Base-by-base conservation (phyloP, 2,797 vertebrate genomes). In the Galaxias olidus region DNA sequence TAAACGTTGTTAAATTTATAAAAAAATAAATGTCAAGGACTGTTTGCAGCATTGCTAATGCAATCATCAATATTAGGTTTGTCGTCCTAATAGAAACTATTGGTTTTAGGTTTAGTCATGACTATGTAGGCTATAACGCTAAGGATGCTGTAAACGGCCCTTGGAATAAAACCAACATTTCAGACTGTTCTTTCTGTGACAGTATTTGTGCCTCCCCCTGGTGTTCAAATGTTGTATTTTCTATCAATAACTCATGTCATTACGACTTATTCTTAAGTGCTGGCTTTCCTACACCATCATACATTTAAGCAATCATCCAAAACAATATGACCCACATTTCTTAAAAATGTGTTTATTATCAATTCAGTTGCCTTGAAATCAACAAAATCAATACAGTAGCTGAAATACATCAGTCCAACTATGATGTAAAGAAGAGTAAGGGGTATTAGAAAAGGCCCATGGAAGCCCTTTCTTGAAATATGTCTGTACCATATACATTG, bases 321-420 rank as follows among this genome's bases (percentile, higher is more conserved):
- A 69, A 41, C 61, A n/a, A 59, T 40, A 62, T 4, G 0, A 52
- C 5, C 10, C 20, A 48, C 4, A 53, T 79, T 9, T 90, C 76
- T 83, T 84, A 89, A 87, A 83, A 92, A 92, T 83, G 59, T 20
- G 62, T 91, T 92, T 92, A 92, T 91, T 92, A 85, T 85, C 76
- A 66, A 81, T 85, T 70, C 78, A 68, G 72, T 61, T 53, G 58
- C 71, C 72, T 48, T 68, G 74, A 80, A 80, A 76, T 72, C 68
- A 86, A 69, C 60, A 14, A 73, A 73, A 66, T 76, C 76, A 77
- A 66, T 64, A 70, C 58, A 73, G 65, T 76, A n/a, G 69, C 84
- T 63, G 53, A 77, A 65, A 69, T 59, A 74, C 57, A 30, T 30
- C 30, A 30, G 6, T 30, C 30, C 30, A 72, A 63, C 73, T 58